Evolutionary conservation across 2,888 invertebrate genomes (phyloP), one percentile per base, ranked within the genome.

Genomic region (Teleiodes luculella): DNA sequence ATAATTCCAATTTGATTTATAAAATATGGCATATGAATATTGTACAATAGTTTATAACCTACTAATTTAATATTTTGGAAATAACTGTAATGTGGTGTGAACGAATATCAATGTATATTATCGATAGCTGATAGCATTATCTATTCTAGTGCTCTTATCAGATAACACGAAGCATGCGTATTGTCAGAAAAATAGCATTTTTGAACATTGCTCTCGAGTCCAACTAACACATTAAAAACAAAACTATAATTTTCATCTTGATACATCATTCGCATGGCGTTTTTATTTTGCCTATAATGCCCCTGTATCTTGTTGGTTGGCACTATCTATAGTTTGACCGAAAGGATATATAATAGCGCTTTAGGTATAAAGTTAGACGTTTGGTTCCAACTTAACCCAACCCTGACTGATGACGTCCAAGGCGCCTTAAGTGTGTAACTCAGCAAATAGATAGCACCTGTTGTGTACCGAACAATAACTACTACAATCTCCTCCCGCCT

Each of bases 121-220:
- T 80, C 78, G 76, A 71, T 67, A 67, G 67, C 61, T 73, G 83
- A 82, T 82, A 82, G 58, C 69, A 60, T 82, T 82, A 83, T 74
- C 60, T 66, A 62, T 14, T 18, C 63, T 63, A 73, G 58, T 68
- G 65, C 55, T 63, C 36, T 49, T 49, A 56, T 49, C 33, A 33
- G 80, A 83, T 83, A 81, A 78, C 69, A 72, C 70, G 64, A 70
- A 75, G 69, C 67, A 57, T 64, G 57, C 60, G 63, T 74, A 70
- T 66, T 66, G 72, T 70, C 67, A 63, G 77, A 79, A 74, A 24
- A 36, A 45, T 37, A 28, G 43, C 47, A 30, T 24, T 53, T 46
- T 14, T n/a, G 24, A 35, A 45, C 31, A 47, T 33, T 24, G 24
- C 24, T 24, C 24, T 24, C 14, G 18, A 33, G 39, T n/a, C 36